Percentiles rank a stretch among this genome's conserved stretches.
These are phyloP conservation scores for Anastrepha ludens DNA, from an alignment of 1,140 invertebrate genomes.

Conservation along the genomic window DNA sequence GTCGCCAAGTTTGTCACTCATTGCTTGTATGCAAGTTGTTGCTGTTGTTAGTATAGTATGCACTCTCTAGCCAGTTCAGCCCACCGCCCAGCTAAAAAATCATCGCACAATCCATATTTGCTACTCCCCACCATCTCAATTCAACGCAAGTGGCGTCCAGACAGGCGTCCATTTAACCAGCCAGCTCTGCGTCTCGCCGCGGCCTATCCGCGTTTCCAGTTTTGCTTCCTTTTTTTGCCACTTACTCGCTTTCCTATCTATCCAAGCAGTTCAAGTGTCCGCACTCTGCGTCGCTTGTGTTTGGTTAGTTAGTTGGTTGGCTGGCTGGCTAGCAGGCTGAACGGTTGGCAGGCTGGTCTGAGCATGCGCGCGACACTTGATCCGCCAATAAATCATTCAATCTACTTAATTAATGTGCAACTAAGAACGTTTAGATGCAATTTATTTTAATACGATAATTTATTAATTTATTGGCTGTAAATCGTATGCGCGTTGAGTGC, in stretches of 20 bases:
- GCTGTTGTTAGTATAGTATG: background rate
- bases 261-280: background rate
- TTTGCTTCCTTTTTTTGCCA: background rate
- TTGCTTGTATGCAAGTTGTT: background rate
- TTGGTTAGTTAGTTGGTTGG: background rate
- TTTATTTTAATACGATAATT: conserved; percentile 74
- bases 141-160: background rate
- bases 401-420: conserved; percentile 74
- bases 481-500: conserved; percentile 59
- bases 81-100: background rate
- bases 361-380: conserved; percentile 68
- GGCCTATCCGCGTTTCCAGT: background rate
- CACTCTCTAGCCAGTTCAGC: background rate
- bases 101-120: background rate
- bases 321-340: background rate
- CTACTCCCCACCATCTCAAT: background rate
- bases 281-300: background rate
- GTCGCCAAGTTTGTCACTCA: conserved; percentile 47
- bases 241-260: background rate
- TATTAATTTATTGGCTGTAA: conserved; percentile 74
- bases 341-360: background rate
- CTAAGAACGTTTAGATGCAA: conserved; percentile 74
- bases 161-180: background rate
- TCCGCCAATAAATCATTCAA: conserved; percentile 74
- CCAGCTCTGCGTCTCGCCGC: background rate